phyloP scores from a whole-genome alignment of 2,113 vertebrate genomes.

The Silurus meridionalis region DNA sequence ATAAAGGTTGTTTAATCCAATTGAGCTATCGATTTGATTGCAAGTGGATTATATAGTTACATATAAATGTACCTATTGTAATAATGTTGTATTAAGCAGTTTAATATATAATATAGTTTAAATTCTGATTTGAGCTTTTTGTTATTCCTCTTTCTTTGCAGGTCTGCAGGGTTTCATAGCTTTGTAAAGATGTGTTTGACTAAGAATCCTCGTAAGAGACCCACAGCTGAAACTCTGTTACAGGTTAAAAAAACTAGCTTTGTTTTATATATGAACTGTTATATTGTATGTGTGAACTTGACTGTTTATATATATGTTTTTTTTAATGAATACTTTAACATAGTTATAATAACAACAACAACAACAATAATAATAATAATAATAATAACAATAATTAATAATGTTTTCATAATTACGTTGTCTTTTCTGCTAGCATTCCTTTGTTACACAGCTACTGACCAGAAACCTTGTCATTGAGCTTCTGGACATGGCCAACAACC shows the following conservation, averaged over 20 bases:
- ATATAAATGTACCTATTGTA: too few relatives aligned
- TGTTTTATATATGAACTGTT: background rate
- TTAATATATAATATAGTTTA: background rate
- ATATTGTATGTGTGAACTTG: background rate
- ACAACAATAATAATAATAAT: too few relatives aligned
- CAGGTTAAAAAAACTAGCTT: constrained; percentile 61
- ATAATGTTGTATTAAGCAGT: background rate
- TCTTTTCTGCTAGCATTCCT: constrained; percentile 64
- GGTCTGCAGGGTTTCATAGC: constrained; percentile 70
- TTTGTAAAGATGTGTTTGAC: constrained; percentile 77
- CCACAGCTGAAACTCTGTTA: constrained; percentile 73
- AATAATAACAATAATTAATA: too few relatives aligned
- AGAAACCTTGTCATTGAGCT: constrained; percentile 70
- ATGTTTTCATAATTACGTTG: background rate
- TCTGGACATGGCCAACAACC: constrained; percentile 72
- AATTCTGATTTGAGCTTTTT: background rate
- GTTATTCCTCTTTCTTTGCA: constrained; percentile 9
- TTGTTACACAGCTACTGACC: constrained; percentile 70
- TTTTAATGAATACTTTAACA: background rate
- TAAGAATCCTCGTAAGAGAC: constrained; percentile 77
- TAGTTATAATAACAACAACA: too few relatives aligned
- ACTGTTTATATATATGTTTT: background rate
- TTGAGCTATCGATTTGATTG: too few relatives aligned
- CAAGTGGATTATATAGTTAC: too few relatives aligned
- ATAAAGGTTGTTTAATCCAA: too few relatives aligned